Base-by-base conservation (phyloP, 2,888 invertebrate genomes). In the Andrena trimmerana region DNA sequence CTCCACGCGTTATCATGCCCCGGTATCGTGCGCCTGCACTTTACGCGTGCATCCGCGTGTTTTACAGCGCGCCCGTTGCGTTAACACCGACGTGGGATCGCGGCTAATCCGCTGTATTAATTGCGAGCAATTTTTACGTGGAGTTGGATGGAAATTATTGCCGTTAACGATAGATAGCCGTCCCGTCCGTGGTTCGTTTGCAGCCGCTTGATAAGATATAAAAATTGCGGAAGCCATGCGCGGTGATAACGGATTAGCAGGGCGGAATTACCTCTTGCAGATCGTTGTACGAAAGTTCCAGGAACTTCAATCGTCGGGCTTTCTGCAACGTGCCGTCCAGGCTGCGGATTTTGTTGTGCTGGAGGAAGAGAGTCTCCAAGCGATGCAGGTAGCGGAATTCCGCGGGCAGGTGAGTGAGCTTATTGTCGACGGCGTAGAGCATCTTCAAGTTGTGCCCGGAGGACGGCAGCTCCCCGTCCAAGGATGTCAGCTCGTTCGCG, bases 381-480 rank as follows among this genome's bases (percentile, higher is more conserved):
- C 96, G 95, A 50, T 96, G 95, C 94, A 97, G 96, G 79, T 96
- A 95, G 78, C 96, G 96, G 90, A 98, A 95, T 89, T 97, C 97
- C 83, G 95, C 95, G 0, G 98, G 97, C 83, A 98, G 93, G 86
- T 94, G 96, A 86, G 96, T 96, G 72, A 98, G 92, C 84, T 96
- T 95, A 93, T 98, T 98, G 89, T 97, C 95, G 4, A 96, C 96
- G 0, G 97, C 97, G 92, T 97, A 96, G 33, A 98, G 95, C 89
- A 97, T 95, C 66, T 95, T 95, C 33, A 97, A 94, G 91, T 96
- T 96, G 87, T 96, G 95, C 42, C 96, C 96, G 91, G 95, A 95
- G 84, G 96, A 95, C 2, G 98, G 97, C 83, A 98, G 93, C 94
- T 98, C 97, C 63, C 96, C 96, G 66, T 98, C 97, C 88, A 98